phyloP scores from a whole-genome alignment of 2,113 vertebrate genomes.

The Megaceryle maxima region DNA sequence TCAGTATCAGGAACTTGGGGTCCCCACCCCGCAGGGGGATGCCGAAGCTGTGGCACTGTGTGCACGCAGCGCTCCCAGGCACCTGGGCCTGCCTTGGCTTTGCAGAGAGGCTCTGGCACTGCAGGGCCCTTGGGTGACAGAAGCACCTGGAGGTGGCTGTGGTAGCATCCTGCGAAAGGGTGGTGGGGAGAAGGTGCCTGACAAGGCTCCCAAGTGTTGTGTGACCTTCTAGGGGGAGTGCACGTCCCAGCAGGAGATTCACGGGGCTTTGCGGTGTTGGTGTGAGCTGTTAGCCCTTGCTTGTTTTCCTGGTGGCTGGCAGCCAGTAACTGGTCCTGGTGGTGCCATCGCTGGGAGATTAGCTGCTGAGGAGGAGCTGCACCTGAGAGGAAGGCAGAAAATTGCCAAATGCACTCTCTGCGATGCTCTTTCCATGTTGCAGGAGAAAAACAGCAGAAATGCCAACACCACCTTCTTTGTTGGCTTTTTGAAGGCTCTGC shows the following conservation, averaged over 20 bases:
- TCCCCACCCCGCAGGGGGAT: not conserved
- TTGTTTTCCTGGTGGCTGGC: not conserved
- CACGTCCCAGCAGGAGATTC: not conserved
- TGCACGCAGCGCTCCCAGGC: not conserved
- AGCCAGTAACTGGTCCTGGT: not conserved
- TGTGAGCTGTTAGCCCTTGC: not conserved
- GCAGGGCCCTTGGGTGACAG: accelerated
- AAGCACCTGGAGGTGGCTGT: not conserved
- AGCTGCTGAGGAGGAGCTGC: not conserved
- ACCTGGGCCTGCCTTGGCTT: conserved; percentile 10
- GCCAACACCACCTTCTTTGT: not conserved
- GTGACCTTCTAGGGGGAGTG: not conserved
- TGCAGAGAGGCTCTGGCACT: not conserved
- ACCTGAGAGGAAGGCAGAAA: not conserved
- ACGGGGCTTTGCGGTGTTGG: accelerated
- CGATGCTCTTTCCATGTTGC: not conserved
- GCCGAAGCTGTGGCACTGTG: conserved; percentile 6
- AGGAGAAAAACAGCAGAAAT: not conserved
- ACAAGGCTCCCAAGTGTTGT: not conserved
- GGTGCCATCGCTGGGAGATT: not conserved
- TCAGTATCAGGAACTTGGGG: not conserved
- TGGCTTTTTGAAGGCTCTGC: not conserved
- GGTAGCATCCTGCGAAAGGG: not conserved
- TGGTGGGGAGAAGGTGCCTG: not conserved
- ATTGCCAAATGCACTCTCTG: not conserved